Evolutionary conservation across 2,113 vertebrate genomes (phyloP), one percentile per base, ranked within the genome.

Genomic region (Orthonyx spaldingii): DNA sequence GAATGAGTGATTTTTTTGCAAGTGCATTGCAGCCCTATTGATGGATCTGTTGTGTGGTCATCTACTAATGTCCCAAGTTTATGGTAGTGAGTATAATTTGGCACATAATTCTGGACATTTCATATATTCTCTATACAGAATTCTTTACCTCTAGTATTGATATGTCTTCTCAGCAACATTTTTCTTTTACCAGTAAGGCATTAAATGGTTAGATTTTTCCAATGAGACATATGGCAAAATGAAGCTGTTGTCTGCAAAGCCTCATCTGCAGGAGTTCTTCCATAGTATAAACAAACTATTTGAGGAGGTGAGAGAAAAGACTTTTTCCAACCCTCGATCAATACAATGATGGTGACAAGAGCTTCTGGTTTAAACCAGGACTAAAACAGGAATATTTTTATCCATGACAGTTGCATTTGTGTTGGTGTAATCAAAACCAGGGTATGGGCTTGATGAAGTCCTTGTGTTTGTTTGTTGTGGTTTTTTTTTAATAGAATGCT

Each of bases 401-500:
- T 76, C n/a, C 3, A 4, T 53, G 42, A 21, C 27, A 66, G 15
- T 66, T 79, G 22, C 11, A 9, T 78, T 83, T 86, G 17, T 74
- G 23, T 68, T 10, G 0, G 6, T 72, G 10, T 75, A 61, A 46
- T 84, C n/a, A 72, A 69, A n/a, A 69, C 11, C 23, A 72, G 37
- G 49, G 35, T 79, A 79, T 84, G 47, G 17, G 8, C 22, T 57
- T 63, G 24, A 37, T 56, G 13, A 2, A 47, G 52, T 60, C 66
- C 42, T 90, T 70, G 22, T 32, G 26, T 44, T 53, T 72, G 15
- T 30, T 80, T 57, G 3, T 37, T 68, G 18, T 56, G 12, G 10
- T 1, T 0, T 11, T 52, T 59, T 35, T 53, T 59, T 5, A 49
- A 24, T 11, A 56, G 13, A 70, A 63, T 32, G 7, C 7, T 42